Evolutionary conservation across 1,140 invertebrate genomes (phyloP).

Genomic region (Drosophila persimilis): DNA sequence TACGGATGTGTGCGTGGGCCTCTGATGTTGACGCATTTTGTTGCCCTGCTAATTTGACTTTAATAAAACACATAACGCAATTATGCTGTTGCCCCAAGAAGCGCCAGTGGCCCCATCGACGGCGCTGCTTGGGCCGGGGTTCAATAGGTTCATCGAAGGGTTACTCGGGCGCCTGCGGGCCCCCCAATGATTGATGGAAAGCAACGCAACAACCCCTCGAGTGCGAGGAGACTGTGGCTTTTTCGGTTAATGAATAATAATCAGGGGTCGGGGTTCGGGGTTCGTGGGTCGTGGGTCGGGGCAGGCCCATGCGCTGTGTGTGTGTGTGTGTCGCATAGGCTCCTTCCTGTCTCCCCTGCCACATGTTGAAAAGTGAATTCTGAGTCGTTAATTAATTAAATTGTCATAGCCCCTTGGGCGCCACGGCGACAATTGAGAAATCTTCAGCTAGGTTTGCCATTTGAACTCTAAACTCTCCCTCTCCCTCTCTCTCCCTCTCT

Average conservation of each 20-base stretch:
- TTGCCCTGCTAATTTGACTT: constrained; percentile 64
- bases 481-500: neutral
- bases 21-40: constrained; percentile 17
- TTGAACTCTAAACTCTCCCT: constrained; percentile 44
- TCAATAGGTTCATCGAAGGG: constrained; percentile 62
- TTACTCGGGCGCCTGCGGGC: constrained; percentile 47
- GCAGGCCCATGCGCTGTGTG: constrained; percentile 30
- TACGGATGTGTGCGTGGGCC: constrained; percentile 1
- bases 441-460: constrained; percentile 44
- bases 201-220: constrained; percentile 34
- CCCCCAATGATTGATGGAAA: constrained; percentile 66
- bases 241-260: constrained; percentile 75
- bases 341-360: constrained; percentile 23
- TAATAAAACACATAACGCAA: constrained; percentile 75
- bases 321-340: constrained; percentile 33
- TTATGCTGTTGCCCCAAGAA: constrained; percentile 46
- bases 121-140: constrained; percentile 20
- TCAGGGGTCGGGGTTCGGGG: constrained; percentile 10
- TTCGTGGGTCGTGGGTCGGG: neutral
- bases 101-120: constrained; percentile 24
- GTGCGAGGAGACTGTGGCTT: constrained; percentile 60
- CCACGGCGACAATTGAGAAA: constrained; percentile 49
- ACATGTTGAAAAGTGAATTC: constrained; percentile 58
- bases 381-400: constrained; percentile 73
- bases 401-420: constrained; percentile 53